Evolutionary conservation across 2,888 invertebrate genomes (phyloP).

Genomic region (Adelognathus sp.): DNA sequence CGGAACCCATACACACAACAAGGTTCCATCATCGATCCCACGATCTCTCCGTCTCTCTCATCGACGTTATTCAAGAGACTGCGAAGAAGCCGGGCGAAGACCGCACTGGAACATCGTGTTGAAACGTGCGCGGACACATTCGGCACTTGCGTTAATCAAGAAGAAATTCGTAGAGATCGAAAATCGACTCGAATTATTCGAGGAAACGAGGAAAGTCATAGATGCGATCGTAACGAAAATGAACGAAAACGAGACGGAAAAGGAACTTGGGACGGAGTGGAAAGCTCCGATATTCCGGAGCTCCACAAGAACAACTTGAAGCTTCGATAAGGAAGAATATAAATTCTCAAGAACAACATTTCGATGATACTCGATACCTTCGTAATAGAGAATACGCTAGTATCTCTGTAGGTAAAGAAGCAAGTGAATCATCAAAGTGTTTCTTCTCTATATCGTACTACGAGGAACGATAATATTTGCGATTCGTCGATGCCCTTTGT

Average conservation of each 20-base stretch:
- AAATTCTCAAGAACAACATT: neutral
- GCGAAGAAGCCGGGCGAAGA: neutral
- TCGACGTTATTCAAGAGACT: conserved; percentile 5
- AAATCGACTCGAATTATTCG: neutral
- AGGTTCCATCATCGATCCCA: neutral
- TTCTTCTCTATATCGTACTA: neutral
- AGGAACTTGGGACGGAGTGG: conserved; percentile 17
- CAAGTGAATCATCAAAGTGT: neutral
- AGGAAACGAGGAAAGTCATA: too few relatives aligned
- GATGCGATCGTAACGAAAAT: neutral
- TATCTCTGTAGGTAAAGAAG: neutral
- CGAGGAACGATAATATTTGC: conserved; percentile 36
- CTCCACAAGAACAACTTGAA: conserved; percentile 31
- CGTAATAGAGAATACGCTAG: neutral
- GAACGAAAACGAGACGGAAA: conserved; percentile 7
- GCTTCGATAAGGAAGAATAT: neutral
- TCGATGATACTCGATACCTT: neutral
- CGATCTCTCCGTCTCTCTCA: too few relatives aligned
- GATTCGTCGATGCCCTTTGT: conserved; percentile 25
- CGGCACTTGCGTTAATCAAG: conserved; percentile 12
- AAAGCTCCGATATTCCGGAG: conserved; percentile 14
- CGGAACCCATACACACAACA: neutral
- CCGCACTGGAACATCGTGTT: neutral
- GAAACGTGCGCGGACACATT: neutral
- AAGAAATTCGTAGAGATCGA: too few relatives aligned